Base-by-base conservation (phyloP, 1,140 invertebrate species). In the Bombus affinis region DNA sequence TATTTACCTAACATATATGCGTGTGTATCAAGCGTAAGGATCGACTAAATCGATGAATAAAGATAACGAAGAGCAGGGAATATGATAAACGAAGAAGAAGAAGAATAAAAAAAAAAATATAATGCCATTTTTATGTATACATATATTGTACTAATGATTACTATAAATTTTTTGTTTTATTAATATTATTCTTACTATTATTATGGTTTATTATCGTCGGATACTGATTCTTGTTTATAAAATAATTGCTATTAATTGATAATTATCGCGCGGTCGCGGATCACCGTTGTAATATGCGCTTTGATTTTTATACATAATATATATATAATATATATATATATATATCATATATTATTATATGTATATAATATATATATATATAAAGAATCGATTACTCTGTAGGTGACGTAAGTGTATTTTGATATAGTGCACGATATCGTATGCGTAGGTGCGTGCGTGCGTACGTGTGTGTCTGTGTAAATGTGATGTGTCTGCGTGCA, bases 301-400 rank as follows among this genome's bases (percentile, higher is more conserved):
- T 87, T 86, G 86, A 90, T 90, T 90, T 89, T 89, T 87, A 89
- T 90, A 89, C 74, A 74, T 84, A 80, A 87, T 81, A 66, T 66
- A 66, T 18, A 66, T 66, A 6, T 66, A 66, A 73, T 81, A 68
- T 82, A 86, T 75, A 79, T 82, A 86, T 75, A 79, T 66, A 86
- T 57, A 75, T 68, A 32, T 53, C 47, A 18, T 28, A 32, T 22
- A 75, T 35, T 53, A 75, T 39, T 28, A 78, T 75, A 35, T 18
- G 18, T 32, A 66, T 35, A 66, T 76, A 47, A 18, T 53, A 74
- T 74, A 62, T 47, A 80, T 47, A 44, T 35, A 83, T 35, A 42
- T 22, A 57, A 74, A 76, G 47, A 79, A 84, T 82, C 74, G 73
- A 89, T 84, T 89, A 89, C 70, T 89, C 79, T 76, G 77, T 86